These are phyloP conservation scores for Sclerodermus sp. DNA, from an alignment of 2,888 invertebrate species.

Conservation along the genomic window DNA sequence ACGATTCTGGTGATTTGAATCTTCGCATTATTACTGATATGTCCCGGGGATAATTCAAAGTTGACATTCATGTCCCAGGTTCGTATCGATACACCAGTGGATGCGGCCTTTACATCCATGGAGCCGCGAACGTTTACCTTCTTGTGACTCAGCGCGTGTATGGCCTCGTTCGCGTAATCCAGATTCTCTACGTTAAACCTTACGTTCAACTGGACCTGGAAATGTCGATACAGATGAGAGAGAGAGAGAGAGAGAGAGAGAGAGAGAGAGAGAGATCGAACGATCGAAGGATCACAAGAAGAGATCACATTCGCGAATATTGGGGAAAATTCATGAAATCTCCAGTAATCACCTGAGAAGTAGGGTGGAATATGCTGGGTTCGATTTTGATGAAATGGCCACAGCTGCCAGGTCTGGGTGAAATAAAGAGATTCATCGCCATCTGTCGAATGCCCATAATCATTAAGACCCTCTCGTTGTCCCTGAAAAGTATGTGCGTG, in stretches of 20 bases:
- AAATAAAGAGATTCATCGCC: slow-evolving; percentile 27
- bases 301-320: too few species aligned
- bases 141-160: slow-evolving; percentile 13
- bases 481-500: too few species aligned
- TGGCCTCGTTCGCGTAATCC: slow-evolving; percentile 20
- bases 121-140: slow-evolving; percentile 39
- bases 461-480: too few species aligned
- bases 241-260: too few species aligned
- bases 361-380: slow-evolving; percentile 41
- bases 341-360: slow-evolving; percentile 47
- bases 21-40: slow-evolving; percentile 39
- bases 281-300: too few species aligned
- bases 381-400: slow-evolving; percentile 35
- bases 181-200: slow-evolving; percentile 34
- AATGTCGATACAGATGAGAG: background rate
- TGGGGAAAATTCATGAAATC: too few species aligned
- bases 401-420: slow-evolving; percentile 40
- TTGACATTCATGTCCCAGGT: slow-evolving; percentile 49
- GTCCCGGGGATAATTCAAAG: slow-evolving; percentile 41
- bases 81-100: slow-evolving; percentile 27
- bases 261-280: too few species aligned
- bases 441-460: slow-evolving; percentile 31
- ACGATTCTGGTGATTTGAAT: slow-evolving; percentile 41
- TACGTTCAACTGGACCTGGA: slow-evolving; percentile 39
- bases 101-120: slow-evolving; percentile 40